A percentile compares a stretch with the other conserved stretches of the same genome.
phyloP scores from a whole-genome alignment of 2,797 vertebrate species.

The Caiman crocodilus region DNA sequence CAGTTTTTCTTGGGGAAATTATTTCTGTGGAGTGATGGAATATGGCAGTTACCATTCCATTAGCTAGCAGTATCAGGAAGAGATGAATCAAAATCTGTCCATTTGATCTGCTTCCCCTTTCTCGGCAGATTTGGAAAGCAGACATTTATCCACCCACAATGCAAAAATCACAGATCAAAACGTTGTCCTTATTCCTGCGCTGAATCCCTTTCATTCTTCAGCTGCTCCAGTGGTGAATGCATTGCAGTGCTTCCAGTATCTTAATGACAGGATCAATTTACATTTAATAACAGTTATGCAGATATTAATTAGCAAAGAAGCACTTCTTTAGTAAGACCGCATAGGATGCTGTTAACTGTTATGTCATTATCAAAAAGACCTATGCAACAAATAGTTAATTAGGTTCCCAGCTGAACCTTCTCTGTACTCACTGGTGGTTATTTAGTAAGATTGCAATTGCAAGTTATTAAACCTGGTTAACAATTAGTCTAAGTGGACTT shows the following conservation, averaged over 20 bases:
- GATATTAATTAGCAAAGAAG: not conserved
- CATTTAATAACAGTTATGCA: not conserved
- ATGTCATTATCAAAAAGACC: not conserved
- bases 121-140: not conserved
- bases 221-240: not conserved
- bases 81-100: not conserved
- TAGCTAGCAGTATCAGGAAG: not conserved
- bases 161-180: not conserved
- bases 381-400: not conserved
- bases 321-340: fast-evolving
- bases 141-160: not conserved
- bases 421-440: not conserved
- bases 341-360: fast-evolving
- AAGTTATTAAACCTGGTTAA: conserved; percentile 61
- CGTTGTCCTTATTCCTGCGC: fast-evolving
- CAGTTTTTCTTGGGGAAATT: not conserved
- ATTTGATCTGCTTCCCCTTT: not conserved
- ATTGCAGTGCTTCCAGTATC: not conserved
- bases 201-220: not conserved
- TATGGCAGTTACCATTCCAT: not conserved
- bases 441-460: conserved; percentile 27
- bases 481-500: conserved; percentile 64
- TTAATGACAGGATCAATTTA: not conserved
- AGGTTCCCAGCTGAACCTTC: not conserved
- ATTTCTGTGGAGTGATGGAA: not conserved